Conservation (phyloP, 1,140 invertebrate genomes). For the Bombus confusus region DNA sequence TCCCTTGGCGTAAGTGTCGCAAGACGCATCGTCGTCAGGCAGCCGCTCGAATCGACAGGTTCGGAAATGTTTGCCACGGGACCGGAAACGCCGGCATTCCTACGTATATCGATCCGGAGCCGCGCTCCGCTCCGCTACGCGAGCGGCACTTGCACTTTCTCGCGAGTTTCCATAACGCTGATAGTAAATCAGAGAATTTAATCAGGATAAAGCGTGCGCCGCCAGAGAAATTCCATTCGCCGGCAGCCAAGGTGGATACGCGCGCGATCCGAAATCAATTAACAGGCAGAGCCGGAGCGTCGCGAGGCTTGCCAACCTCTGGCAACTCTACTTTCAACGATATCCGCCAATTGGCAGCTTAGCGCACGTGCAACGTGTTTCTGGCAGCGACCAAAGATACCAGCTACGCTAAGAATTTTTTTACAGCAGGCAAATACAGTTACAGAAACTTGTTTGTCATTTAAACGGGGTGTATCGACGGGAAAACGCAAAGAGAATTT, state of each 20-base stretch:
- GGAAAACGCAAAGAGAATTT: too few relatives aligned
- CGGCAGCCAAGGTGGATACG: constrained; percentile 3
- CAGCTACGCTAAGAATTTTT: too few relatives aligned
- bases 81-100: constrained; percentile 18
- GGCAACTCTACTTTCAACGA: neutral
- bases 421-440: too few relatives aligned
- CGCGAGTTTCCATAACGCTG: neutral
- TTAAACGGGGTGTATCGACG: too few relatives aligned
- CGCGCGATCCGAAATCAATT: constrained; percentile 40
- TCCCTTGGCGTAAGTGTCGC: neutral
- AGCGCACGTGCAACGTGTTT: neutral
- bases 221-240: constrained; percentile 21
- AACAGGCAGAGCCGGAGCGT: neutral
- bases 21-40: neutral
- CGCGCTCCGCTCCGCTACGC: constrained; percentile 28
- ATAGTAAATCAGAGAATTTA: constrained; percentile 41
- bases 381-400: too few relatives aligned
- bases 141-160: constrained; percentile 8
- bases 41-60: constrained; percentile 13
- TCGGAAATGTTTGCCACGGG: constrained; percentile 6
- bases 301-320: neutral
- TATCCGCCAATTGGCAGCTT: neutral
- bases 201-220: constrained; percentile 25
- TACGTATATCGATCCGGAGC: constrained; percentile 41
- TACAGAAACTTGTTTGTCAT: too few relatives aligned